Evolutionary conservation across 2,797 vertebrate genomes (phyloP).

Genomic region (Steatocranus sp.): DNA sequence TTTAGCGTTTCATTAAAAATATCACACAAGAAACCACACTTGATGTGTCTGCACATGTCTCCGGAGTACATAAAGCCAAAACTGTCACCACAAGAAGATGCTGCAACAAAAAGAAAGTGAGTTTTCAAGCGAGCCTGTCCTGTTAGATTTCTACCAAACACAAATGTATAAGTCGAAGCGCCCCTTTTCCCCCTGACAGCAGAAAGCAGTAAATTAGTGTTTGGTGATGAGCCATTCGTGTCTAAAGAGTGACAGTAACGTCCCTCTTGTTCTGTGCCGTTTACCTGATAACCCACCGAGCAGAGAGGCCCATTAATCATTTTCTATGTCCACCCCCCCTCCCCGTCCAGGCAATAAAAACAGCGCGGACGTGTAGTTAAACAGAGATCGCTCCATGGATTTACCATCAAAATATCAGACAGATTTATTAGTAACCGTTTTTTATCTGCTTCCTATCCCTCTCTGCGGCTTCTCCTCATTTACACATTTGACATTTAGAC

Average conservation of each 20-base stretch:
- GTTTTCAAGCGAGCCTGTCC: not conserved
- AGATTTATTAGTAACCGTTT: constrained; percentile 46
- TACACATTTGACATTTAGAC: constrained; percentile 29
- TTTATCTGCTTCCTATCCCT: not conserved
- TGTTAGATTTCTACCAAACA: not conserved
- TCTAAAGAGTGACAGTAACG: constrained; percentile 16
- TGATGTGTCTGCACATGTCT: not conserved
- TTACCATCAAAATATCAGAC: constrained; percentile 54
- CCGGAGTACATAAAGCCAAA: not conserved
- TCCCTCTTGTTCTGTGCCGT: constrained; percentile 11
- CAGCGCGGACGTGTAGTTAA: constrained; percentile 20
- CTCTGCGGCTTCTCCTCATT: not conserved
- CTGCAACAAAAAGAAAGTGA: not conserved
- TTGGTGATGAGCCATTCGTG: constrained; percentile 7
- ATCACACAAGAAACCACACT: not conserved
- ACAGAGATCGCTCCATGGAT: constrained; percentile 45
- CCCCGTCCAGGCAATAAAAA: constrained; percentile 38
- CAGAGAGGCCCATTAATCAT: constrained; percentile 18
- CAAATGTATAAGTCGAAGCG: not conserved
- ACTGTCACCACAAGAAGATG: not conserved
- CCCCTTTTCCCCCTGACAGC: not conserved
- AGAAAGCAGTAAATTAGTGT: not conserved
- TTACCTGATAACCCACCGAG: constrained; percentile 19
- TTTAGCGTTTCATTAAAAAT: not conserved
- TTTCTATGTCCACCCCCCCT: not conserved